These are phyloP conservation scores for Allophyes oxyacanthae DNA, from an alignment of 2,888 invertebrate species.

Conservation along the genomic window DNA sequence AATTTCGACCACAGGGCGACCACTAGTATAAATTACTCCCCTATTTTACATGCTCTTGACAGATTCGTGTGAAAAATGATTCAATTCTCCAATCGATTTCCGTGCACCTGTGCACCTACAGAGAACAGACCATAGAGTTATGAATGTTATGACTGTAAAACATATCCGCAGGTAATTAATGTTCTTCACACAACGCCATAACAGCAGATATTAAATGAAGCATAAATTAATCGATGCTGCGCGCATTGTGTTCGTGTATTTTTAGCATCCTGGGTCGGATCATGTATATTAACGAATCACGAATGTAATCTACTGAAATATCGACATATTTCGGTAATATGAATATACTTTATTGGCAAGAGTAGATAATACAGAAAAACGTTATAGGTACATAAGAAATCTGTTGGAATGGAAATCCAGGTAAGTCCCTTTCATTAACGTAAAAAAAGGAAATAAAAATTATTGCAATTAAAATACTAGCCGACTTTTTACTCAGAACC, in stretches of 20 bases:
- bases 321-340: no score
- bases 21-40: no score
- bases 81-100: constrained; percentile 10
- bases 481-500: no score
- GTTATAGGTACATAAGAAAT: no score
- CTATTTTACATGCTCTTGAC: no score
- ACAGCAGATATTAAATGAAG: constrained; percentile 32
- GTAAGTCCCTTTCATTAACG: no score
- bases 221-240: constrained; percentile 25
- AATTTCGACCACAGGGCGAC: no score
- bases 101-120: neutral
- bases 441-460: no score
- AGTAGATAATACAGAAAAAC: no score
- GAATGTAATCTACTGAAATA: neutral
- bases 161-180: constrained; percentile 35
- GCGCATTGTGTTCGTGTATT: constrained; percentile 18
- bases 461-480: no score
- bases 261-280: neutral
- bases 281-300: neutral
- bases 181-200: constrained; percentile 18
- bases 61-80: neutral
- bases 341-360: no score
- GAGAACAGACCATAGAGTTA: constrained; percentile 9
- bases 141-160: constrained; percentile 27
- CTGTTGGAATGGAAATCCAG: no score